Evolutionary conservation across 92 coral and sea anemone species (phyloP).

Genomic region (Phenganax stokvisi): DNA sequence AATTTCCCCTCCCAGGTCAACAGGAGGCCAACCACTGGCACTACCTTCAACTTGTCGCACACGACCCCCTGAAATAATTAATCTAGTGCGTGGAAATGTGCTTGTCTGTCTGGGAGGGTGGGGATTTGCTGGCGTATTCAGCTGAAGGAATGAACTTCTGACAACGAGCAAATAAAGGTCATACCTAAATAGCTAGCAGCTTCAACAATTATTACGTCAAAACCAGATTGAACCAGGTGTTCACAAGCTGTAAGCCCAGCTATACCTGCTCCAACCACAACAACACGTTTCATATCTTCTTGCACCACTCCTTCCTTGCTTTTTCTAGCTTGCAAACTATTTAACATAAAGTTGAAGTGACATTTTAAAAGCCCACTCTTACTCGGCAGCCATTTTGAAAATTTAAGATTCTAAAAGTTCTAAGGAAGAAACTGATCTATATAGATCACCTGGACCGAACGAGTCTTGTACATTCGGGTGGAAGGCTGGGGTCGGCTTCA

Average conservation of each 20-base stretch:
- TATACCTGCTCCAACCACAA: conserved; percentile 78
- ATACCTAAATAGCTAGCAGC: conserved; percentile 82
- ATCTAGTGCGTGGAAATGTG: background rate
- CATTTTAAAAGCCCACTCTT: too few relatives aligned
- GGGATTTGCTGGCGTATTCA: background rate
- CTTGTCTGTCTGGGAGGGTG: background rate
- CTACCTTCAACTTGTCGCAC: conserved; percentile 58
- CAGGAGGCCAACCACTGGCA: conserved; percentile 64
- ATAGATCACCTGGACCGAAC: too few relatives aligned
- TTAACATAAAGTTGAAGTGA: too few relatives aligned
- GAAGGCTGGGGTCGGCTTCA: too few relatives aligned
- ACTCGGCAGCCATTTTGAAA: too few relatives aligned
- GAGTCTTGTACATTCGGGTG: too few relatives aligned
- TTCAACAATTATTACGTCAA: conserved; percentile 71
- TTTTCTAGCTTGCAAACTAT: too few relatives aligned
- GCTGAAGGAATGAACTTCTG: background rate
- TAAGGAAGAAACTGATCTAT: too few relatives aligned
- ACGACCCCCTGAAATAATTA: conserved; percentile 60
- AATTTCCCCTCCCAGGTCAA: conserved; percentile 91
- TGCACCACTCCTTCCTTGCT: conserved; percentile 19
- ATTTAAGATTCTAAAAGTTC: too few relatives aligned
- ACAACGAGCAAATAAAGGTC: background rate
- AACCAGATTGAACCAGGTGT: conserved; percentile 57
- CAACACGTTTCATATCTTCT: conserved; percentile 44
- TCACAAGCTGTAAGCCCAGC: conserved; percentile 75